Evolutionary conservation across 2,113 vertebrate genomes (phyloP).

Genomic region (Stictonetta naevosa): DNA sequence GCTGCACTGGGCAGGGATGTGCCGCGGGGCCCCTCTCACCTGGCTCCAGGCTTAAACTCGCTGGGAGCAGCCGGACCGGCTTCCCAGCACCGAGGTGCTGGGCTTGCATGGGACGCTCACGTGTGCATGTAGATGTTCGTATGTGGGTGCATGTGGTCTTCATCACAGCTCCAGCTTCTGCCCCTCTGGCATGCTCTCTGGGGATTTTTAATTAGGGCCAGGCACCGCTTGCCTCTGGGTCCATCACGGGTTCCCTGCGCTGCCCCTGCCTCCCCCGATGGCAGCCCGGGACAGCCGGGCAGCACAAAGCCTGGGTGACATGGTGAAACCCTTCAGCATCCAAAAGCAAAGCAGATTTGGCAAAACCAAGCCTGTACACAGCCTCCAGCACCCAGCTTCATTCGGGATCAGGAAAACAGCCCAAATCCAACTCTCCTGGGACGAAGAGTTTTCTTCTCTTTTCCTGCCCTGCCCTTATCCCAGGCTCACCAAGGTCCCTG

Average conservation of each 20-base stretch:
- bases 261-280: background rate
- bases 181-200: background rate
- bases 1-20: rapidly evolving
- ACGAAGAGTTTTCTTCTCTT: background rate
- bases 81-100: background rate
- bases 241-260: background rate
- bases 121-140: rapidly evolving
- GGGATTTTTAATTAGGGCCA: background rate
- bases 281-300: background rate
- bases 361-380: background rate
- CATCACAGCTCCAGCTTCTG: background rate
- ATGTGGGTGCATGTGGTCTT: background rate
- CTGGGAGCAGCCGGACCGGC: background rate
- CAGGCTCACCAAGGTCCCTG: constrained; percentile 23
- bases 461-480: constrained; percentile 51
- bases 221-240: background rate
- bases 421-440: background rate
- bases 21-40: background rate
- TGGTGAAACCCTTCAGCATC: too few relatives aligned
- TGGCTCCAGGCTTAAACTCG: background rate
- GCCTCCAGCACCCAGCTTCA: background rate
- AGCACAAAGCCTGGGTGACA: too few relatives aligned
- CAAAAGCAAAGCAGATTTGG: background rate
- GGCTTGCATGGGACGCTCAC: background rate
- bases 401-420: constrained; percentile 3